Evolutionary conservation across 2,797 vertebrate species (phyloP), one percentile per base, ranked within the genome.

Genomic region (Lophius americanus): DNA sequence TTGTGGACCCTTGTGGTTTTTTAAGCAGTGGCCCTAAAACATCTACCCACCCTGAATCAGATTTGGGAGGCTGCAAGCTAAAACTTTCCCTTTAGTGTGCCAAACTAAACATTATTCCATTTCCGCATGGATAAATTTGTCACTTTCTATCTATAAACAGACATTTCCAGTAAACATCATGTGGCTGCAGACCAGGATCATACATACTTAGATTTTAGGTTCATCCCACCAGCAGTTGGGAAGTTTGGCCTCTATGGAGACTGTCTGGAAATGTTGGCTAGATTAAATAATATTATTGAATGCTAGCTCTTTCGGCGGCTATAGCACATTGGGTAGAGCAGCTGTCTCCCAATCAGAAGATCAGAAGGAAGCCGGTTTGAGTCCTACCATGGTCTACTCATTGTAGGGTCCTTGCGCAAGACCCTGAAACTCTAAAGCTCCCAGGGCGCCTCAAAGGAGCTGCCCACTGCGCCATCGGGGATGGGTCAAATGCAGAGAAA

Each of bases 71-170:
- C 57, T 51, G 37, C 23, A 41, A 9, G 50, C 42, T 7, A 51
- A 73, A 65, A 64, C 39, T 55, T 13, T 43, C 63, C 43, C 38
- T 5, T 9, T 6, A 5, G 2, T 38, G 75, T 46, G 75, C 78
- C 85, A 87, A 83, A 71, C 53, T 52, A 79, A 86, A 88, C 81
- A 82, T 69, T 33, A 54, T 75, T 64, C n/a, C 54, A 23, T 76
- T 85, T 84, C 78, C 80, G 9, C 56, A 46, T 23, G 63, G 60
- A 59, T 80, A 79, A 64, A 60, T 48, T 74, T 54, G 49, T 73
- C 49, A 33, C 71, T 87, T 82, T 86, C 83, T 57, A 56, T 75
- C 64, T 74, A 66, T 82, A 82, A 83, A 78, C 84, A 88, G 77
- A 79, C 76, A 46, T 79, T 82, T 88, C 83, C 85, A 77, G 68